A percentile compares a stretch with the other conserved stretches of the same genome.
Evolutionary conservation across 2,888 invertebrate genomes (phyloP).

Genomic region (Adelognathus sp.): DNA sequence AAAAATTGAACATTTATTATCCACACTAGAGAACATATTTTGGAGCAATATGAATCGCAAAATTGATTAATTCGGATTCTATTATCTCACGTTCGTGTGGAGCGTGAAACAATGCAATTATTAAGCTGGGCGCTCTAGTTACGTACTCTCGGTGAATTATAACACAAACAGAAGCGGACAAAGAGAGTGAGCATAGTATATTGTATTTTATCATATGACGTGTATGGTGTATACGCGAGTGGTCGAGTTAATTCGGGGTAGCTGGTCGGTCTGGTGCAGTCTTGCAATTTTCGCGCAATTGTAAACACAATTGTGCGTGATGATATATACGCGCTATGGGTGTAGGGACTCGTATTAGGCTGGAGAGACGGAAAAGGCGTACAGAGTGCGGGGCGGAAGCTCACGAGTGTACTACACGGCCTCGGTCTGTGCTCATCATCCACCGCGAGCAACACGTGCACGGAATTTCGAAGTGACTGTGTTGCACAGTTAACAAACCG

Average conservation of each 20-base stretch:
- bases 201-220: slow-evolving; percentile 10
- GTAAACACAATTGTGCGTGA: slow-evolving; percentile 39
- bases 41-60: background rate
- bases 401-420: slow-evolving; percentile 13
- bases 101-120: slow-evolving; percentile 2
- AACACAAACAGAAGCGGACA: slow-evolving; percentile 5
- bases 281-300: slow-evolving; percentile 49
- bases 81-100: background rate
- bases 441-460: slow-evolving; percentile 35
- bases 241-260: slow-evolving; percentile 34
- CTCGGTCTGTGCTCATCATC: slow-evolving; percentile 46
- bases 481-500: slow-evolving; percentile 7
- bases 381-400: slow-evolving; percentile 12
- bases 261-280: slow-evolving; percentile 21
- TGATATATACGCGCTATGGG: slow-evolving; percentile 28
- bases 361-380: slow-evolving; percentile 20
- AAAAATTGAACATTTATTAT: too few relatives aligned
- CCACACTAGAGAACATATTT: too few relatives aligned
- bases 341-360: slow-evolving; percentile 22
- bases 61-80: background rate
- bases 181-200: too few relatives aligned
- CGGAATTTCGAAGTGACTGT: slow-evolving; percentile 9
- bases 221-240: background rate
- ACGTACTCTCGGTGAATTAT: background rate
- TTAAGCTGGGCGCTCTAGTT: background rate